Evolutionary conservation across 92 coral and sea anemone genomes (phyloP).

Genomic region (Palythoa grandiflora): DNA sequence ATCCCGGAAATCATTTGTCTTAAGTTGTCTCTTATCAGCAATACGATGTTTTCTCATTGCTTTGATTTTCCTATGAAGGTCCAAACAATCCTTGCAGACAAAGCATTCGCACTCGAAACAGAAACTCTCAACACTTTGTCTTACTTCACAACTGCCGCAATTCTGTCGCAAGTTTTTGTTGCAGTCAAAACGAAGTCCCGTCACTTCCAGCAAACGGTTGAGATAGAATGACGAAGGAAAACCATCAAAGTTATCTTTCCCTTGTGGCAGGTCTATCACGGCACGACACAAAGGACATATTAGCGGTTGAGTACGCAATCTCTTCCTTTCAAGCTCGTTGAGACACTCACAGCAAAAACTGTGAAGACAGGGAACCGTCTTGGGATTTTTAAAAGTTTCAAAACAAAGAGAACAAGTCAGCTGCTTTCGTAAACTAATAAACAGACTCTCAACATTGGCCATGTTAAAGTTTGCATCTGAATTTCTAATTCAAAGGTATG

Average conservation of each 20-base stretch:
- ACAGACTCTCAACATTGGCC: slow-evolving; percentile 41
- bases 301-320: slow-evolving; percentile 44
- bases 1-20: slow-evolving; percentile 64
- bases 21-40: slow-evolving; percentile 62
- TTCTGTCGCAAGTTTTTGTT: slow-evolving; percentile 68
- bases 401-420: slow-evolving; percentile 77
- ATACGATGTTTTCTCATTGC: slow-evolving; percentile 74
- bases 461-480: background rate
- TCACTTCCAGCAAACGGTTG: slow-evolving; percentile 72
- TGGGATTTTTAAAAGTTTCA: slow-evolving; percentile 74
- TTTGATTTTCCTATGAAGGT: slow-evolving; percentile 73
- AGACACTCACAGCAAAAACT: slow-evolving; percentile 79
- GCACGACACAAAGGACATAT: slow-evolving; percentile 77
- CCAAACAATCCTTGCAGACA: slow-evolving; percentile 75
- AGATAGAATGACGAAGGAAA: slow-evolving; percentile 80
- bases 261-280: slow-evolving; percentile 56
- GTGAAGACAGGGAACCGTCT: slow-evolving; percentile 79
- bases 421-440: slow-evolving; percentile 61
- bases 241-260: slow-evolving; percentile 54
- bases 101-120: slow-evolving; percentile 84
- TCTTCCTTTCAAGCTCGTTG: slow-evolving; percentile 58
- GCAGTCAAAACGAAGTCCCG: slow-evolving; percentile 54
- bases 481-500: background rate
- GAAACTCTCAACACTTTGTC: slow-evolving; percentile 64
- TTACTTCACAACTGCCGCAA: slow-evolving; percentile 80